Evolutionary conservation across 2,797 vertebrate genomes (phyloP).

Genomic region (Thunnus albacares): DNA sequence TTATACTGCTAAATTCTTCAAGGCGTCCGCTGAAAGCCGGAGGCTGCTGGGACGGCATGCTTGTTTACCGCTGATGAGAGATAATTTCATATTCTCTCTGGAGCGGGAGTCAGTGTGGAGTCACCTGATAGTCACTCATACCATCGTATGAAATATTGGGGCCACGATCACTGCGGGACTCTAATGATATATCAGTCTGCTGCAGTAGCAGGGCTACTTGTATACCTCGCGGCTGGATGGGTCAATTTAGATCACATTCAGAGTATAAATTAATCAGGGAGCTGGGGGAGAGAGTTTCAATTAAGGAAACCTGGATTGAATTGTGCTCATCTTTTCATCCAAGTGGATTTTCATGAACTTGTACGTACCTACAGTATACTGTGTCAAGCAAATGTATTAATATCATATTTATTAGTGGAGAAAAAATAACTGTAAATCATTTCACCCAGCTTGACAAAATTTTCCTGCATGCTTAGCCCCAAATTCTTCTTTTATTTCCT

Average conservation of each 20-base stretch:
- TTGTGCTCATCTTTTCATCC: constrained; percentile 66
- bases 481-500: neutral
- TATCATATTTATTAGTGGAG: constrained; percentile 12
- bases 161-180: constrained; percentile 89
- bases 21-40: constrained; percentile 83
- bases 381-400: constrained; percentile 44
- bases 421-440: constrained; percentile 22
- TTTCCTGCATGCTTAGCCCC: neutral
- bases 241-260: constrained; percentile 81
- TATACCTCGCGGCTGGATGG: constrained; percentile 81
- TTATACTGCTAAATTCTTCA: constrained; percentile 68
- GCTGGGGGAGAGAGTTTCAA: constrained; percentile 80
- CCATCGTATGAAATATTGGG: constrained; percentile 86
- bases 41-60: constrained; percentile 73
- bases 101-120: constrained; percentile 24
- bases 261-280: constrained; percentile 82
- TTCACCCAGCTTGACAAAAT: neutral
- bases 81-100: constrained; percentile 86
- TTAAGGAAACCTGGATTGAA: constrained; percentile 81
- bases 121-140: constrained; percentile 88
- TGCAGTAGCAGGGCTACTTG: constrained; percentile 85
- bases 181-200: constrained; percentile 88
- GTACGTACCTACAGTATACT: constrained; percentile 57
- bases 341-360: constrained; percentile 63
- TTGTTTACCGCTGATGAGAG: constrained; percentile 87